Base-by-base conservation (phyloP, 2,888 invertebrate species). In the Rutpela maculata region DNA sequence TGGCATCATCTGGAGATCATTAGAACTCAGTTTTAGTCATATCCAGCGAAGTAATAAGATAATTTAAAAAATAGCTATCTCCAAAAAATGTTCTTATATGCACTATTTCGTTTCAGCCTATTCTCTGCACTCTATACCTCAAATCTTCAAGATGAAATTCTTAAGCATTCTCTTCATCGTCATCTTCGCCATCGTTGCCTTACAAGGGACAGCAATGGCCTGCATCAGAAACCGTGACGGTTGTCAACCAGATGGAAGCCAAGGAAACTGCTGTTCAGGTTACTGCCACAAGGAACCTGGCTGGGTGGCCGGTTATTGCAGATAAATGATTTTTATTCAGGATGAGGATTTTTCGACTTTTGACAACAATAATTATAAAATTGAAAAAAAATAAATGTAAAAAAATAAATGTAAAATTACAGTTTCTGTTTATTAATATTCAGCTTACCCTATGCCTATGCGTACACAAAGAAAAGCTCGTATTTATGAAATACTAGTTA, bases 211-310 rank as follows among this genome's bases (percentile, higher is more conserved):
- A 18, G 22, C 15, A 0, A 9, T 66, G 66, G 66, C 50, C 6
- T 66, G 66, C 17, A 50, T 66, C 4, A 4, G 0, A 1, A 55
- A 66, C 9, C 43, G 66, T 4, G 55, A 15, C n/a, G 66, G 12
- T 9, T 66, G 66, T 7, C 66, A 50, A 65, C 63, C 63, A 11
- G 63, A 65, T 38, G 63, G 63, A 9, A 65, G 63, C 10, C 38
- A 18, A n/a, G 63, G 63, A n/a, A 65, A 65, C 17, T 65, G 63
- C 18, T 65, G 63, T 11, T 65, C 63, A 10, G 38, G 38, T 10
- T 38, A 1, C 38, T 65, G 63, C 18, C 17, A 65, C 63, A 65
- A 65, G 38, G 9, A 65, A 38, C 35, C n/a, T 9, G 63, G 63
- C 12, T 65, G 63, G 63, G 63, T 38, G 0, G 10, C n/a, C 1